These are phyloP conservation scores for Drosophila koepferae DNA, from an alignment of 2,888 invertebrate species.

Conservation along the genomic window DNA sequence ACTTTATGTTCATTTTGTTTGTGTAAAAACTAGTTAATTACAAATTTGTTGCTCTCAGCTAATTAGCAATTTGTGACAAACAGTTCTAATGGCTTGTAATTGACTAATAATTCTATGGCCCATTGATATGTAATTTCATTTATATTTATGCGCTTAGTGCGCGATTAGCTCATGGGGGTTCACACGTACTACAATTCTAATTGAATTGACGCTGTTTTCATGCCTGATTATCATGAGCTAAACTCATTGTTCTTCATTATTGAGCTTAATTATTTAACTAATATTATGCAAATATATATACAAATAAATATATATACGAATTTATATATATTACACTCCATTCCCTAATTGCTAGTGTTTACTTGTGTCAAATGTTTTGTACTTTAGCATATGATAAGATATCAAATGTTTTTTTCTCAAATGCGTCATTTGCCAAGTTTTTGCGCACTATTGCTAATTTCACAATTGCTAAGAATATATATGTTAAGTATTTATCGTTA, in stretches of 20 bases:
- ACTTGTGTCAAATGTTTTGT: neutral
- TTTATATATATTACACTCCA: too few species aligned
- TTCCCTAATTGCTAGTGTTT: conserved; percentile 1
- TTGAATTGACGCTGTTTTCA: conserved; percentile 37
- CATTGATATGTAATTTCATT: conserved; percentile 72
- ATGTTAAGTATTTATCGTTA: too few species aligned
- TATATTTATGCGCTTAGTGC: conserved; percentile 55
- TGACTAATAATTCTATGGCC: conserved; percentile 61
- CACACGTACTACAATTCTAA: conserved; percentile 31
- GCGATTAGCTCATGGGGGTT: conserved; percentile 8
- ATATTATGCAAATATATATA: neutral
- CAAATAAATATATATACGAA: too few species aligned
- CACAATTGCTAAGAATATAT: neutral
- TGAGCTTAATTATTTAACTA: conserved; percentile 26
- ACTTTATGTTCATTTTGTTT: neutral
- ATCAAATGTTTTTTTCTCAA: neutral
- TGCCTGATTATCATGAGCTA: conserved; percentile 14
- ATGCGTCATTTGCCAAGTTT: conserved; percentile 1
- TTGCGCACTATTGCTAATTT: neutral
- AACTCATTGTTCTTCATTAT: conserved; percentile 12
- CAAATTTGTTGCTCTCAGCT: conserved; percentile 55
- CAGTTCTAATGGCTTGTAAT: conserved; percentile 74
- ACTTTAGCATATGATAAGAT: conserved; percentile 1
- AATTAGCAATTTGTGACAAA: conserved; percentile 62
- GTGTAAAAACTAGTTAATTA: conserved; percentile 46